These are phyloP conservation scores for Sphinx pinastri DNA, from an alignment of 2,888 invertebrate species.

Conservation along the genomic window DNA sequence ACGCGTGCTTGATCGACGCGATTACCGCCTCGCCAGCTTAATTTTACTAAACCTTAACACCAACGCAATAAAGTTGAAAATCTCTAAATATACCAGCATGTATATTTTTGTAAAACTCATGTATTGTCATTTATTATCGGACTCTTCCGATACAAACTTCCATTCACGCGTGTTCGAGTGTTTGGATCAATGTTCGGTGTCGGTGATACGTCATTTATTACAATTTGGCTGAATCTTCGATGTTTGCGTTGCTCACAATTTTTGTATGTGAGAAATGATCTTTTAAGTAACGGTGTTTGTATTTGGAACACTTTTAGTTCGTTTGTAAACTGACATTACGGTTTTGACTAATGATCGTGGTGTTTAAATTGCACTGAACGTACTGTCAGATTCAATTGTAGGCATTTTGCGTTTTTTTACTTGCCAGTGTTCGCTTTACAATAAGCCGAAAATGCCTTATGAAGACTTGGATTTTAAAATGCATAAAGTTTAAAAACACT, in stretches of 20 bases:
- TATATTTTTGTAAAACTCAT: slow-evolving; percentile 35
- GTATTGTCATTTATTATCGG: slow-evolving; percentile 48
- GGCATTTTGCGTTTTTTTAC: no score
- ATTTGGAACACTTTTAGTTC: neutral
- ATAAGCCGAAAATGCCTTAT: no score
- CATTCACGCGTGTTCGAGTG: slow-evolving; percentile 44
- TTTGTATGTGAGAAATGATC: slow-evolving; percentile 16
- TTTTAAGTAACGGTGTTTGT: neutral
- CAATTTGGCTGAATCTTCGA: slow-evolving; percentile 31
- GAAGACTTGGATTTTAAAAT: no score
- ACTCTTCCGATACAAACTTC: slow-evolving; percentile 42
- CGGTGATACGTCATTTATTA: slow-evolving; percentile 45
- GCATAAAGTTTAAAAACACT: no score
- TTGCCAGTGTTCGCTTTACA: no score
- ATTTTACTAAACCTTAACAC: slow-evolving; percentile 31
- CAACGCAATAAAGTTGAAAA: slow-evolving; percentile 32
- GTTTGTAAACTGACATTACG: neutral
- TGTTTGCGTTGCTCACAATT: neutral
- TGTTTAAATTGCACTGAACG: neutral
- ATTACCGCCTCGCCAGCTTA: slow-evolving; percentile 30
- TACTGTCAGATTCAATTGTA: no score
- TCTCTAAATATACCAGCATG: slow-evolving; percentile 11
- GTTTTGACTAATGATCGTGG: neutral
- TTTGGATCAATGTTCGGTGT: slow-evolving; percentile 42
- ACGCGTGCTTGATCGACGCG: slow-evolving; percentile 45